These are phyloP conservation scores for Ivindomyrus marchei DNA, from an alignment of 2,113 vertebrate species.

Conservation along the genomic window DNA sequence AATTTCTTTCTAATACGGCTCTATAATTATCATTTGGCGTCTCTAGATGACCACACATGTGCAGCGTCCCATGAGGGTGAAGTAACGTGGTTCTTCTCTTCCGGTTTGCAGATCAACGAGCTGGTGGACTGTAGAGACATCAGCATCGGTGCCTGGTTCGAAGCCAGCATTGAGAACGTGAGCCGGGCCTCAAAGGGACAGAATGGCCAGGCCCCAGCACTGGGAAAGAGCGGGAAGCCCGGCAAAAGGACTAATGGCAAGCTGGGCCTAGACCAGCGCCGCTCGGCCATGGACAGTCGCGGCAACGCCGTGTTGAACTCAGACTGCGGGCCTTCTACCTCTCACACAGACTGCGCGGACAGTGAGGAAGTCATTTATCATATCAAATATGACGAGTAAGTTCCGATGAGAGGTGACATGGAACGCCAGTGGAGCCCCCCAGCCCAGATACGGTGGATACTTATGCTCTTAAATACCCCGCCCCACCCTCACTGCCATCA, in stretches of 20 bases:
- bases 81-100: neutral
- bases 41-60: too few relatives aligned
- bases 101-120: conserved; percentile 81
- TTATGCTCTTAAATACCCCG: neutral
- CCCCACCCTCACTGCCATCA: too few relatives aligned
- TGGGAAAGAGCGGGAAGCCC: conserved; percentile 72
- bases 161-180: conserved; percentile 86
- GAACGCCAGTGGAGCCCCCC: neutral
- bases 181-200: conserved; percentile 73
- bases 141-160: conserved; percentile 93
- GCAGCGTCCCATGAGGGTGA: neutral
- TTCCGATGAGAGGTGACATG: conserved; percentile 43
- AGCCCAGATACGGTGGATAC: conserved; percentile 3
- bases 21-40: neutral
- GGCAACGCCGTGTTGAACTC: conserved; percentile 72
- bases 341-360: conserved; percentile 75
- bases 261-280: conserved; percentile 52
- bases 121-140: conserved; percentile 94
- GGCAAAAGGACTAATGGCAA: conserved; percentile 91
- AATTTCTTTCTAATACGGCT: neutral
- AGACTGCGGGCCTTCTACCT: conserved; percentile 81
- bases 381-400: conserved; percentile 99
- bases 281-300: conserved; percentile 66
- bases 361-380: conserved; percentile 78
- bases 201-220: conserved; percentile 64